Percentiles rank a stretch among this genome's conserved stretches.
phyloP scores from a whole-genome alignment of 2,888 invertebrate genomes.

The Apamea anceps region DNA sequence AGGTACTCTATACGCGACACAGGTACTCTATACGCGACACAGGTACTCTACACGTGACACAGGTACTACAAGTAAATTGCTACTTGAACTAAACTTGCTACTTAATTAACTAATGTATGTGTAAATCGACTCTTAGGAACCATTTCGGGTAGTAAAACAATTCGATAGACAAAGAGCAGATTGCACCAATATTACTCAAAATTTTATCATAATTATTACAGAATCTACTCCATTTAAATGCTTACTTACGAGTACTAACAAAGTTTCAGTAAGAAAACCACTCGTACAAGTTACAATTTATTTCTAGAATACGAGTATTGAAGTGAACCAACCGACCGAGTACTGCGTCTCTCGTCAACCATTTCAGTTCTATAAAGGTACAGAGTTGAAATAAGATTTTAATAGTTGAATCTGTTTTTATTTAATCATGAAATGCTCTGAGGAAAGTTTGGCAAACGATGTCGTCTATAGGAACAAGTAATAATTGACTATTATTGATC shows the following conservation, averaged over 20 bases:
- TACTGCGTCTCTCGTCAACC: not conserved
- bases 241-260: not conserved
- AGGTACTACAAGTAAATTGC: not conserved
- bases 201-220: not conserved
- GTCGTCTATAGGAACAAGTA: not conserved
- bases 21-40: no score
- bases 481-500: not conserved
- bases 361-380: conserved; percentile 11
- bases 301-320: conserved; percentile 21
- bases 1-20: no score
- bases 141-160: not conserved
- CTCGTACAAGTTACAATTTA: conserved; percentile 19
- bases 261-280: not conserved
- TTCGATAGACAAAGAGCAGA: not conserved
- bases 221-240: not conserved
- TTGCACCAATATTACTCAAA: not conserved
- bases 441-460: not conserved
- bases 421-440: not conserved
- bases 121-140: not conserved
- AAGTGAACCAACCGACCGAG: conserved; percentile 3
- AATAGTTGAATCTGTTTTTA: conserved; percentile 1
- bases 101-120: not conserved
- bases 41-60: no score
- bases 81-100: not conserved
- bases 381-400: conserved; percentile 4